phyloP scores from a whole-genome alignment of 2,797 vertebrate species.

The Falco biarmicus region DNA sequence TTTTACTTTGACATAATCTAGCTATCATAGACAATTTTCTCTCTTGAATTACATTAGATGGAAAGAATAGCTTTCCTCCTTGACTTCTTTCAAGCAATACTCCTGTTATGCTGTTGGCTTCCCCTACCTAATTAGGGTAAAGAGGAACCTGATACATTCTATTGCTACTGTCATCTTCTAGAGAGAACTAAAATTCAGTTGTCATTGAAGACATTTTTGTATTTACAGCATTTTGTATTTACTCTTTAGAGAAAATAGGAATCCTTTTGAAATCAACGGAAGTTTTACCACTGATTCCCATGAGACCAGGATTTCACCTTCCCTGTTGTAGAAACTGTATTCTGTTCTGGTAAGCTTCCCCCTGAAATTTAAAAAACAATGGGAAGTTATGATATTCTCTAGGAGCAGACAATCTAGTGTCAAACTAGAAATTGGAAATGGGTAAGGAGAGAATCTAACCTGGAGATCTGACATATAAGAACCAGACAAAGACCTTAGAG shows the following conservation, averaged over 20 bases:
- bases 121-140: neutral
- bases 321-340: neutral
- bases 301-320: neutral
- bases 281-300: neutral
- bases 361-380: neutral
- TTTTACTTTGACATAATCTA: neutral
- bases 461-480: neutral
- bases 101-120: neutral
- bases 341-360: neutral
- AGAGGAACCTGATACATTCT: neutral
- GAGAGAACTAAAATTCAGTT: neutral
- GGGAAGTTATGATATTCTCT: fast-evolving
- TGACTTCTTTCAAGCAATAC: neutral
- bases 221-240: neutral
- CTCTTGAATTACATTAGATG: neutral
- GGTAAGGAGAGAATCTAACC: neutral
- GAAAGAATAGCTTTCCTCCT: neutral
- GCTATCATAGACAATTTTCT: neutral
- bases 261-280: neutral
- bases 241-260: neutral
- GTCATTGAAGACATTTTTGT: neutral
- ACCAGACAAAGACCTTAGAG: neutral
- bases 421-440: neutral
- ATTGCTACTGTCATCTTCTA: neutral
- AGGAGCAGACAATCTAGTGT: neutral